Conservation (phyloP, 2,113 vertebrate genomes). For the Psophia crepitans region DNA sequence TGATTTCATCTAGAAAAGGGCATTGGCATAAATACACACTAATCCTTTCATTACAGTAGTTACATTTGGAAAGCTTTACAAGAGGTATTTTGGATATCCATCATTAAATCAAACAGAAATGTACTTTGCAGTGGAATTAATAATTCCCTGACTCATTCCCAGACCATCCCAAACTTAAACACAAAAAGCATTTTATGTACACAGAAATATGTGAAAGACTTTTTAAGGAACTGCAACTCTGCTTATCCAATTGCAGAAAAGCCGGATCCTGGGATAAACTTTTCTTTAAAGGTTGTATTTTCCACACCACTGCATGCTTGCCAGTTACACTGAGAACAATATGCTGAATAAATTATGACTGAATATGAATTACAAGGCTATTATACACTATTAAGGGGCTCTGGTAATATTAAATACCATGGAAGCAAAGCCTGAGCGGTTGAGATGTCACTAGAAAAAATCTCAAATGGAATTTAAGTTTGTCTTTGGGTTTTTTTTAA, state of each 20-base stretch:
- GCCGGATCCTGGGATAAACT: background rate
- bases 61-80: background rate
- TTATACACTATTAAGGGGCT: slow-evolving; percentile 16
- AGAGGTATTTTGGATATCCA: background rate
- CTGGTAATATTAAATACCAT: slow-evolving; percentile 12
- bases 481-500: slow-evolving; percentile 1
- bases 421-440: background rate
- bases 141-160: background rate
- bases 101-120: background rate
- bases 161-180: background rate
- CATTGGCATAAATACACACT: background rate
- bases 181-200: background rate
- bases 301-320: background rate
- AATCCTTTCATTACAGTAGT: background rate
- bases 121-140: background rate
- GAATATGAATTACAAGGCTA: background rate
- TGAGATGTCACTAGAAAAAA: slow-evolving; percentile 53
- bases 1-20: background rate
- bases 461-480: slow-evolving; percentile 41
- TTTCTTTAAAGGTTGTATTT: slow-evolving; percentile 1
- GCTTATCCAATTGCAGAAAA: background rate
- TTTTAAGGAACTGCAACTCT: background rate
- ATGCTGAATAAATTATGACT: slow-evolving; percentile 3
- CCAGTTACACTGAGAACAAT: background rate
- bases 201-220: background rate